These are phyloP conservation scores for Perca schrenkii DNA, from an alignment of 2,113 vertebrate species.

Conservation along the genomic window DNA sequence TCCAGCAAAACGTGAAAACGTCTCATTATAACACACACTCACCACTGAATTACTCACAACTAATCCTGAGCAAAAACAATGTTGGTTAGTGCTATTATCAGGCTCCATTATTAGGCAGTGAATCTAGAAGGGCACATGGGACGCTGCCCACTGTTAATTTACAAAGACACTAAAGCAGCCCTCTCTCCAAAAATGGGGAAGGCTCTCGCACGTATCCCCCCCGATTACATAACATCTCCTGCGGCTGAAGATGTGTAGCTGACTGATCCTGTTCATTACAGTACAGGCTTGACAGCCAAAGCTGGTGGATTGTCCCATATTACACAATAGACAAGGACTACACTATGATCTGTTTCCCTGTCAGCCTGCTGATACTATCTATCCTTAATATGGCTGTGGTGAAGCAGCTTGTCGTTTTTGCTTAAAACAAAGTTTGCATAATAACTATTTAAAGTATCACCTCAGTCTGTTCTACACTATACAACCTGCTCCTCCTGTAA, in stretches of 20 bases:
- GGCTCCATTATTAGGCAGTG: conserved; percentile 37
- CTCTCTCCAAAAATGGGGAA: conserved; percentile 38
- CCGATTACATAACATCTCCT: conserved; percentile 58
- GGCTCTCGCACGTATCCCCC: conserved; percentile 1
- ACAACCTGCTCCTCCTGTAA: background rate
- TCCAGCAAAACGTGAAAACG: background rate
- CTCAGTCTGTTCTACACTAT: background rate
- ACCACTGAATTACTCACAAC: background rate
- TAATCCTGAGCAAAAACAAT: conserved; percentile 7
- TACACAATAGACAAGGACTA: conserved; percentile 43
- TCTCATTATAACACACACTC: background rate
- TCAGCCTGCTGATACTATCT: conserved; percentile 19
- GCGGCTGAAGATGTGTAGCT: conserved; percentile 33
- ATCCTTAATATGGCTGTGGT: background rate
- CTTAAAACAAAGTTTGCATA: conserved; percentile 24
- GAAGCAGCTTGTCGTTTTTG: background rate
- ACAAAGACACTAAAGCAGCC: conserved; percentile 47
- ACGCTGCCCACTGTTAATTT: conserved; percentile 38
- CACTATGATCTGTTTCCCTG: background rate
- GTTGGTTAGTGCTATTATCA: background rate
- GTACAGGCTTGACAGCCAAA: conserved; percentile 48
- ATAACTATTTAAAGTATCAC: conserved; percentile 2
- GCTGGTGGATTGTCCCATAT: conserved; percentile 44
- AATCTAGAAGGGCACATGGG: conserved; percentile 13
- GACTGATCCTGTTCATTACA: conserved; percentile 50